Conservation (phyloP, 2,113 vertebrate genomes). For the Rallus limicola region DNA sequence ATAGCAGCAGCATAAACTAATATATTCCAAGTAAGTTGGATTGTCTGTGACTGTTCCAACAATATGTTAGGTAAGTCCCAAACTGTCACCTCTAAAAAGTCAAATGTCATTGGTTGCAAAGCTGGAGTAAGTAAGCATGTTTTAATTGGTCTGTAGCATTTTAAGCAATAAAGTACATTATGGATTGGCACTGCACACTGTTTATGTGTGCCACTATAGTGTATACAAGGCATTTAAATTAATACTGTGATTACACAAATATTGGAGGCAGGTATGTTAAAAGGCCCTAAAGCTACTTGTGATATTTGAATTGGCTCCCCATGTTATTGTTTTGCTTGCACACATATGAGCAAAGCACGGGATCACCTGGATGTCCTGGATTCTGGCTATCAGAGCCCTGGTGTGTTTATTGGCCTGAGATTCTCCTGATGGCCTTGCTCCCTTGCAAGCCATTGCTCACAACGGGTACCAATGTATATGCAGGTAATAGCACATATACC, state of each 20-base stretch:
- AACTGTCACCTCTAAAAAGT: neutral
- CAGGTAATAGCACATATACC: too few species aligned
- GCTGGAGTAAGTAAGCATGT: neutral
- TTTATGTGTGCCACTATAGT: neutral
- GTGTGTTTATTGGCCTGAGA: neutral
- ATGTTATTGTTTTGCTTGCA: rapidly evolving
- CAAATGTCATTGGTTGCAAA: neutral
- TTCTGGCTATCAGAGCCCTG: neutral
- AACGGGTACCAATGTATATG: rapidly evolving
- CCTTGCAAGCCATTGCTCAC: neutral
- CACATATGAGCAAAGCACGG: neutral
- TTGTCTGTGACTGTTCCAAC: conserved; percentile 30
- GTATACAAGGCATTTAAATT: neutral
- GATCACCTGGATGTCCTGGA: neutral
- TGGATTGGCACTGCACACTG: neutral
- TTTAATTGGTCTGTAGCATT: neutral
- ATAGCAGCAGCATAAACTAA: conserved; percentile 1
- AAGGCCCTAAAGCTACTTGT: neutral
- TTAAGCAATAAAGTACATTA: neutral
- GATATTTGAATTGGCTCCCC: neutral
- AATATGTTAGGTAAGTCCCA: neutral
- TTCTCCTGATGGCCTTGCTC: neutral
- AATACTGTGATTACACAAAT: neutral
- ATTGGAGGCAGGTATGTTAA: neutral
- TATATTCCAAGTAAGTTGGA: conserved; percentile 26